Evolutionary conservation across 2,888 invertebrate genomes (phyloP).

Genomic region (Lasius fuliginosus): DNA sequence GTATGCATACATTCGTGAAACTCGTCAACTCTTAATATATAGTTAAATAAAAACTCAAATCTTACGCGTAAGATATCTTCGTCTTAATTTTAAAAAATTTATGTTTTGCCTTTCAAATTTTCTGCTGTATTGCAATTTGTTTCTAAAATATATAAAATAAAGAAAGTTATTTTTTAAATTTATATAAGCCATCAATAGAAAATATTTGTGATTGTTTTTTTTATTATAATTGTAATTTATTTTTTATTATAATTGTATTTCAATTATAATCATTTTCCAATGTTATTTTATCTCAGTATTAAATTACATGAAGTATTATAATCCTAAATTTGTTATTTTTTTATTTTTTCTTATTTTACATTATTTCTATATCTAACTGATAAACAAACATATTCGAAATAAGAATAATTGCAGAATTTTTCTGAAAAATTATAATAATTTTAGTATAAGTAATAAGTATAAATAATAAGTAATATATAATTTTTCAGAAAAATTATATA

Average conservation of each 20-base stretch:
- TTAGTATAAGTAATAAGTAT: neutral
- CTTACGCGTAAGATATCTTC: neutral
- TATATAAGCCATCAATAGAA: neutral
- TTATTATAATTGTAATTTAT: no score
- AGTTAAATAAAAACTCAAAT: neutral
- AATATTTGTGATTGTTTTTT: neutral
- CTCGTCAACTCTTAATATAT: neutral
- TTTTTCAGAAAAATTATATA: neutral
- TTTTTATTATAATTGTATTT: neutral
- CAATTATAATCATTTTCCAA: neutral
- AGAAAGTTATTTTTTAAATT: neutral
- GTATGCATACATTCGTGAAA: conserved; percentile 28
- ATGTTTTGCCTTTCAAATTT: neutral
- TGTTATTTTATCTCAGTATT: neutral
- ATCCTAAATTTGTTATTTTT: neutral
- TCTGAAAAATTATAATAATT: neutral
- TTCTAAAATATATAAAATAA: neutral
- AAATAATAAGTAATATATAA: neutral
- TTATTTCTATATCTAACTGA: neutral
- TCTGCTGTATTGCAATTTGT: neutral
- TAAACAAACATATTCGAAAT: neutral
- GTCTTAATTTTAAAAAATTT: conserved; percentile 5
- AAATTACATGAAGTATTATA: neutral
- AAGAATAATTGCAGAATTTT: neutral
- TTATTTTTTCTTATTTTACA: neutral